Base-by-base conservation (phyloP, 2,797 vertebrate species). In the Crenichthys baileyi region DNA sequence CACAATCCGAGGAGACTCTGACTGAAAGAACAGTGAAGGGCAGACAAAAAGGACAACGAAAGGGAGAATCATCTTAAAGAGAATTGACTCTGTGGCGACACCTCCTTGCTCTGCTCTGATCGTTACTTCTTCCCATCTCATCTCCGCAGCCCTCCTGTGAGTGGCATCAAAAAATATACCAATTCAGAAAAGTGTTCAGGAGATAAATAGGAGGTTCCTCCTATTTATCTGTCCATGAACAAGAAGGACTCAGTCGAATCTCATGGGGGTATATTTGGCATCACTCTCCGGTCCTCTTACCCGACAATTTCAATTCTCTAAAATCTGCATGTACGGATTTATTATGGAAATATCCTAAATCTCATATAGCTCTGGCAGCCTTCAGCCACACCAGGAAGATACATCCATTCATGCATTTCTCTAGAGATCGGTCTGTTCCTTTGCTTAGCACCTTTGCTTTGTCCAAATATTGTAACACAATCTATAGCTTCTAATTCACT, bases 1-100 rank as follows among this genome's bases (percentile, higher is more conserved):
- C 96, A 93, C 88, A 95, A 94, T 87, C 89, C 95, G 91, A 95
- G 94, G 87, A 95, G 94, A 94, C 94, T 95, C 86, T 96, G 94
- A 95, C 88, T 81, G 78, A 79, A 78, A 51, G 75, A 71, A 71
- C 68, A 61, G 50, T 75, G 71, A 48, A 24, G 75, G 83, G 70
- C 83, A 63, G 79, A 78, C 41, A 70, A 78, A 67, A 61, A 73
- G 20, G 18, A 81, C 87, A 60, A 74, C n/a, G 44, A 48, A 81
- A 86, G 86, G 76, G 78, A 77, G 80, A 84, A 85, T 88, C 72
- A 89, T 82, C 92, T 86, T 76, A 87, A 90, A 85, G 93, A 92
- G 90, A 94, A 79, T 46, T 87, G 89, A 92, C 94, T 91, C 88
- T 91, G 83, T 81, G 82, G 79, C 82, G 87, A 88, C 58, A 60